Percentiles rank a stretch among this genome's conserved stretches.
These are phyloP conservation scores for Brenthis daphne DNA, from an alignment of 2,888 invertebrate genomes.

Conservation along the genomic window DNA sequence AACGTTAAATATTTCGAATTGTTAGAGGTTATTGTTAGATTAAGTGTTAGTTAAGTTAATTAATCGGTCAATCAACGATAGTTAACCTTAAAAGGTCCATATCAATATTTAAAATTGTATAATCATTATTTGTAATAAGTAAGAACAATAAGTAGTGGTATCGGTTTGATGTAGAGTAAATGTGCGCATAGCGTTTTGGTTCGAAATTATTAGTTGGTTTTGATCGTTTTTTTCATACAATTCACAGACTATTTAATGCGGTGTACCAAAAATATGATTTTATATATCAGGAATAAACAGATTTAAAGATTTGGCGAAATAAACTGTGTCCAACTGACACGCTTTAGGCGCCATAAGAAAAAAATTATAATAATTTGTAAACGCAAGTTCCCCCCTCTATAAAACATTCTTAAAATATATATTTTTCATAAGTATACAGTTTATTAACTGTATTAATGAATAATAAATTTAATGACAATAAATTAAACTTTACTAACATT, in stretches of 20 bases:
- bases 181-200: slow-evolving; percentile 72
- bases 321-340: no score
- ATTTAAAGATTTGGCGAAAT: no score
- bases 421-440: no score
- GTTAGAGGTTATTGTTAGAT: slow-evolving; percentile 52
- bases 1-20: slow-evolving; percentile 63
- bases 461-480: no score
- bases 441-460: no score
- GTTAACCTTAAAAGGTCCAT: slow-evolving; percentile 80
- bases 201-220: slow-evolving; percentile 40
- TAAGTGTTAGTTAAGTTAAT: slow-evolving; percentile 59
- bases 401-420: no score
- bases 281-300: no score
- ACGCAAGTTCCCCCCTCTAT: no score
- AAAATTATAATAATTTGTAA: no score
- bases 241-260: slow-evolving; percentile 5
- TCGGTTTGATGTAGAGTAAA: slow-evolving; percentile 58
- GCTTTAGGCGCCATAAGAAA: no score
- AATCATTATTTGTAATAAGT: slow-evolving; percentile 75
- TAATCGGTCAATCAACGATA: slow-evolving; percentile 66
- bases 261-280: background rate
- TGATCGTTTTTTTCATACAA: slow-evolving; percentile 10
- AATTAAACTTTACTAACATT: no score
- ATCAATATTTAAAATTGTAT: slow-evolving; percentile 80
- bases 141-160: slow-evolving; percentile 80